Evolutionary conservation across 2,888 invertebrate species (phyloP), one percentile per base, ranked within the genome.

Genomic region (Odontocolon sp.): DNA sequence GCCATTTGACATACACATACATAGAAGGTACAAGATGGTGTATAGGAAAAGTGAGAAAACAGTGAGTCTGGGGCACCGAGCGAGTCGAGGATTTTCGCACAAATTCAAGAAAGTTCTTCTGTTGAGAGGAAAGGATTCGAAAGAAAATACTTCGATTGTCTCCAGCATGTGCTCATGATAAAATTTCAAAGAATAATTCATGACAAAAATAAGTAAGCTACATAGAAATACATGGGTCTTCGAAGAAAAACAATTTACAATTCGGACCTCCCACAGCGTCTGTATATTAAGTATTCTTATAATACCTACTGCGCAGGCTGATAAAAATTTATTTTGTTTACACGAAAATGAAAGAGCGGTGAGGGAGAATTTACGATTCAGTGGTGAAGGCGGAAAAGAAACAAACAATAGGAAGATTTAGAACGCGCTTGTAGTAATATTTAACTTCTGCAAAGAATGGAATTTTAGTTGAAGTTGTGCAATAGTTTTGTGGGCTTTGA

Each of bases 301-400:
- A 14, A 21, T 18, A 14, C n/a, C 14, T 5, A 28, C n/a, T n/a
- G n/a, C n/a, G 11, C 18, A 4, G 21, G n/a, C 33, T 64, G 21
- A 18, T 64, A 33, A 64, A 64, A 52, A 64, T 52, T 64, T 38
- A 31, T 64, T 47, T 8, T 40, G 63, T 38, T 64, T 50, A 47
- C n/a, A 64, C 33, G 33, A 36, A 33, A 6, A 11, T 3, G 5
- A 26, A 38, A 18, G 21, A 18, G 2, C 23, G 36, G 21, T n/a
- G 23, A 9, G 16, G 1, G 26, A 36, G 18, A 52, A 8, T 38
- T 50, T 14, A 52, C 16, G 50, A 6, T 38, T 26, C 11, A 50
- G 9, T 5, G 6, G 38, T 8, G n/a, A 33, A 52, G n/a, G n/a
- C n/a, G n/a, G 47, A 47, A 21, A 18, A 33, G 31, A 52, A 52